phyloP scores from a whole-genome alignment of 2,888 invertebrate species.

The Hirtodrosophila duncani region DNA sequence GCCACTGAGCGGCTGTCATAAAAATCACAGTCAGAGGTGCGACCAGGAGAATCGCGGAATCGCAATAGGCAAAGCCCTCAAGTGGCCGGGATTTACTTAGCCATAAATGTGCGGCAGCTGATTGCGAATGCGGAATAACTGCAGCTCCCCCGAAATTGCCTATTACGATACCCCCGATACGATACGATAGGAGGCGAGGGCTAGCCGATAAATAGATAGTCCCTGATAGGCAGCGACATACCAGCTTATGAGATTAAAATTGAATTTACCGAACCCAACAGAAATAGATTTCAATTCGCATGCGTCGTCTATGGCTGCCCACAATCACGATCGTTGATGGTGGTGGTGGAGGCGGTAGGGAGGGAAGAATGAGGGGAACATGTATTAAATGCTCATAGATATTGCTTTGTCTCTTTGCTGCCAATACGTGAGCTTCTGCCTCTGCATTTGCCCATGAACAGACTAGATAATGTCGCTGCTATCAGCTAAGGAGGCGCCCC shows the following conservation, averaged over 20 bases:
- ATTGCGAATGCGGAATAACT: constrained; percentile 28
- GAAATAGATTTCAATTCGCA: constrained; percentile 43
- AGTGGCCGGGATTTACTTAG: constrained; percentile 71
- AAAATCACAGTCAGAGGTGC: constrained; percentile 61
- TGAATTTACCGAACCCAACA: constrained; percentile 58
- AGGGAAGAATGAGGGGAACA: constrained; percentile 5
- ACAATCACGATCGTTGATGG: background rate
- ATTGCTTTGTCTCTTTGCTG: constrained; percentile 28
- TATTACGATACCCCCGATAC: constrained; percentile 46
- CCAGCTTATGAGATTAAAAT: constrained; percentile 67
- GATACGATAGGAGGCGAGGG: constrained; percentile 11
- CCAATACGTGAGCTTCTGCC: constrained; percentile 4
- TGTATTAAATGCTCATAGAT: constrained; percentile 55
- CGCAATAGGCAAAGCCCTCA: constrained; percentile 43
- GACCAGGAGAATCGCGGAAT: background rate
- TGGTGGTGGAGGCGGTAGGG: background rate
- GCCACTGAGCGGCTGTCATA: constrained; percentile 59
- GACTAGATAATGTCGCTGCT: constrained; percentile 54
- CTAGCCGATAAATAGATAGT: constrained; percentile 59
- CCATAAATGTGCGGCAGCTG: constrained; percentile 54
- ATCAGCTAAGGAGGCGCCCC: constrained; percentile 73
- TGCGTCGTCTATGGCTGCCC: constrained; percentile 14
- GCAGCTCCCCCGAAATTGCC: constrained; percentile 43
- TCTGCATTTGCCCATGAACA: constrained; percentile 9
- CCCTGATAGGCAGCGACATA: constrained; percentile 57